Evolutionary conservation across 2,113 vertebrate species (phyloP).

Genomic region (Promerops cafer): DNA sequence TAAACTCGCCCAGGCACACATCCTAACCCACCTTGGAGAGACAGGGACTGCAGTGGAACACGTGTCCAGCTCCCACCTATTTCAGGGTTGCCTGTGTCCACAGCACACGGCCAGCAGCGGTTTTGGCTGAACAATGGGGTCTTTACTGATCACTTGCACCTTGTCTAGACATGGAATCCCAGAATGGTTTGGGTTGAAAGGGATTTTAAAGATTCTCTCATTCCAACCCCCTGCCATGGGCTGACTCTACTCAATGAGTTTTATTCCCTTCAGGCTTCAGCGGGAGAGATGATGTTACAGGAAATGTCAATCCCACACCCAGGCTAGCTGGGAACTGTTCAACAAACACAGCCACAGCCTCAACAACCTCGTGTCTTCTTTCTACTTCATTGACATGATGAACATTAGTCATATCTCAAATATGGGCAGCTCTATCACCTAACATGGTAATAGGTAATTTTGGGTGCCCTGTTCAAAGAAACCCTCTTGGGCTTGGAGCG

Average conservation of each 20-base stretch:
- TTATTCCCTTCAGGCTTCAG: neutral
- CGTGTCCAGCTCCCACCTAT: neutral
- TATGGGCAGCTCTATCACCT: fast-evolving
- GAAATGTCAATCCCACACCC: neutral
- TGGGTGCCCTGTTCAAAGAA: neutral
- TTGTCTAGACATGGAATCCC: neutral
- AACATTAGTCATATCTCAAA: neutral
- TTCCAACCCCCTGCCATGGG: neutral
- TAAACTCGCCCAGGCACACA: neutral
- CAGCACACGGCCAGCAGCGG: fast-evolving
- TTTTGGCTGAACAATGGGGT: no score
- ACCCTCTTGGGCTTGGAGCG: fast-evolving
- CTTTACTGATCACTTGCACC: neutral
- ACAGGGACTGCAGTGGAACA: fast-evolving
- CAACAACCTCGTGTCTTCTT: neutral
- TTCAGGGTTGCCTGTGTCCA: fast-evolving
- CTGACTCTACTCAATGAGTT: neutral
- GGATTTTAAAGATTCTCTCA: neutral
- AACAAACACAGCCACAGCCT: neutral
- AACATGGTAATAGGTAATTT: neutral
- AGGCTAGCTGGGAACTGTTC: neutral
- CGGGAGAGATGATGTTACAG: fast-evolving
- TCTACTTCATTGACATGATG: fast-evolving
- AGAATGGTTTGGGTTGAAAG: neutral
- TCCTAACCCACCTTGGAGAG: neutral